Conservation (phyloP, 2,113 vertebrate species). For the Oncorhynchus mykiss region DNA sequence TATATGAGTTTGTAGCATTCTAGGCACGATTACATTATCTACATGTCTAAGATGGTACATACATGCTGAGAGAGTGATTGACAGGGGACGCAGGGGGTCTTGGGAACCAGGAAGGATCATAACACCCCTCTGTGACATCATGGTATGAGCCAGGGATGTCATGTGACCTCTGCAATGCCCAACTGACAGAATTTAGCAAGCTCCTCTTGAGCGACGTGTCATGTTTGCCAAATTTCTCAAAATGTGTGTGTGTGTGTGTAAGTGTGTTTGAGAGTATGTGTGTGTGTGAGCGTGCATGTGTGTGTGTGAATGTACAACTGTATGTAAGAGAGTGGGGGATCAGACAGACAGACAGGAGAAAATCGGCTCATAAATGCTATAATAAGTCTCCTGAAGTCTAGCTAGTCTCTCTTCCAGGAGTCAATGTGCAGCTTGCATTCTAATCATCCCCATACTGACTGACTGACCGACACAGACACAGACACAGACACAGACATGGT, state of each 20-base stretch:
- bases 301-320: slow-evolving; percentile 19
- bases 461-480: neutral
- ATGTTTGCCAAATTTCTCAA: slow-evolving; percentile 41
- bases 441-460: slow-evolving; percentile 49
- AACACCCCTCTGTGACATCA: too few species aligned
- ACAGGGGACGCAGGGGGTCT: slow-evolving; percentile 17
- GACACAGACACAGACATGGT: slow-evolving; percentile 67
- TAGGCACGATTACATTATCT: too few species aligned
- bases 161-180: slow-evolving; percentile 34
- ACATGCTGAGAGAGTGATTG: slow-evolving; percentile 29
- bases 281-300: slow-evolving; percentile 3
- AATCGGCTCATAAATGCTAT: slow-evolving; percentile 70
- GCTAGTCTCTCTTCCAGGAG: slow-evolving; percentile 46
- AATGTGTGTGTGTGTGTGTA: slow-evolving; percentile 23
- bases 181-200: slow-evolving; percentile 18
- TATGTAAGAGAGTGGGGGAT: slow-evolving; percentile 29
- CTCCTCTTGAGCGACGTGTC: slow-evolving; percentile 49
- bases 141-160: slow-evolving; percentile 35
- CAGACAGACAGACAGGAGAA: slow-evolving; percentile 39
- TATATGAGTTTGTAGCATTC: slow-evolving; percentile 30
- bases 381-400: slow-evolving; percentile 55
- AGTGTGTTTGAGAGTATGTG: slow-evolving; percentile 23
- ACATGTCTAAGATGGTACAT: slow-evolving; percentile 11
- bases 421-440: slow-evolving; percentile 45
- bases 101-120: too few species aligned